Evolutionary conservation across 2,888 invertebrate species (phyloP).

Genomic region (Colletes collaris): DNA sequence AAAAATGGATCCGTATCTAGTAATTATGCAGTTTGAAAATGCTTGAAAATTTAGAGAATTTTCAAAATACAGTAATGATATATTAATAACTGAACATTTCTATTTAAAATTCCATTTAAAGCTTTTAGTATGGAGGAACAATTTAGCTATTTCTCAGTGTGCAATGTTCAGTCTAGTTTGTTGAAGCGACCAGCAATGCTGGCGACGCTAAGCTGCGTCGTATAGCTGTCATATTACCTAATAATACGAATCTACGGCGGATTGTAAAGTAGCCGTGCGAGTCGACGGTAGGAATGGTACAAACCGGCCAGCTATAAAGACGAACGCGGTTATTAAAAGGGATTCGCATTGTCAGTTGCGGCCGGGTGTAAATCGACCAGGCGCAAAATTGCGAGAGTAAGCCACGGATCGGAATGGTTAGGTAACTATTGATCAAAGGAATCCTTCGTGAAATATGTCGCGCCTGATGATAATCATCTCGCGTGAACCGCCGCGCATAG

Average conservation of each 20-base stretch:
- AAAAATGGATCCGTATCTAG: too few species aligned
- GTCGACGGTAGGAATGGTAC: constrained; percentile 60
- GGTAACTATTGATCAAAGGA: constrained; percentile 66
- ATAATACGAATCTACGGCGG: constrained; percentile 61
- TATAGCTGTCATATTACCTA: constrained; percentile 64
- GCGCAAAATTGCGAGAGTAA: constrained; percentile 62
- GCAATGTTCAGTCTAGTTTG: too few species aligned
- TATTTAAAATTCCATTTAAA: too few species aligned
- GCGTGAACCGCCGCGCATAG: background rate
- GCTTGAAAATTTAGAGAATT: too few species aligned
- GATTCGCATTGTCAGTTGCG: constrained; percentile 64
- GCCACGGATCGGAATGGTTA: constrained; percentile 51
- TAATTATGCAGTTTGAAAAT: too few species aligned
- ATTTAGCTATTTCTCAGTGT: too few species aligned
- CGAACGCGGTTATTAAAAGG: constrained; percentile 60
- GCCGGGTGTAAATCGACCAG: constrained; percentile 58
- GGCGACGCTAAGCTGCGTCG: constrained; percentile 46
- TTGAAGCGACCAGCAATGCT: background rate
- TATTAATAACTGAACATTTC: too few species aligned
- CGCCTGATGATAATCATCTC: constrained; percentile 36
- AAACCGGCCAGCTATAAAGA: constrained; percentile 58
- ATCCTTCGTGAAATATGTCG: constrained; percentile 50
- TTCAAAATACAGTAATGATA: too few species aligned
- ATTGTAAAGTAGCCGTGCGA: constrained; percentile 61
- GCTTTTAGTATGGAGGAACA: too few species aligned